These are phyloP conservation scores for Plutella xylostella DNA, from an alignment of 2,888 invertebrate genomes.

Conservation along the genomic window DNA sequence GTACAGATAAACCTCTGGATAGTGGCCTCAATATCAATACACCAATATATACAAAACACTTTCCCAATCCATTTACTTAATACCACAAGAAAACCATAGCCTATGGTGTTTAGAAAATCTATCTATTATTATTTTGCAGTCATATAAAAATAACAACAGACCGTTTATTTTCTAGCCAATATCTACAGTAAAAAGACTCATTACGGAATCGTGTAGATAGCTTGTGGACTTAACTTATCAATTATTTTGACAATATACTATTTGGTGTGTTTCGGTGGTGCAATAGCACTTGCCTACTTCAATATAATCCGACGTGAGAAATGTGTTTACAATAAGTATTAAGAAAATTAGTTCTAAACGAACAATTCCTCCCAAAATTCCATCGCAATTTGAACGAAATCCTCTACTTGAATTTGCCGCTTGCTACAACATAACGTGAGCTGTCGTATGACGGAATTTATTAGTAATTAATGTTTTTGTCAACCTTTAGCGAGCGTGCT, in stretches of 20 bases:
- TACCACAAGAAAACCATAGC: conserved; percentile 27
- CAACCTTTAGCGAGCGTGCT: conserved; percentile 62
- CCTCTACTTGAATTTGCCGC: background rate
- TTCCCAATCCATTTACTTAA: too few species aligned
- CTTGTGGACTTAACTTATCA: conserved; percentile 49
- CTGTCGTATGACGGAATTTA: conserved; percentile 4
- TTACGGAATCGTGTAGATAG: conserved; percentile 44
- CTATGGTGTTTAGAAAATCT: conserved; percentile 65
- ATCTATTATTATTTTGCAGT: conserved; percentile 58
- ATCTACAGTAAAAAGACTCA: conserved; percentile 55
- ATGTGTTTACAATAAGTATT: conserved; percentile 29
- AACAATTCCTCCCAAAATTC: conserved; percentile 63
- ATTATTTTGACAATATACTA: conserved; percentile 43
- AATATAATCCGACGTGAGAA: conserved; percentile 34
- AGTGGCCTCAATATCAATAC: background rate
- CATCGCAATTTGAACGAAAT: conserved; percentile 22
- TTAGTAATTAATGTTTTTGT: conserved; percentile 28
- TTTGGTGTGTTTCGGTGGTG: conserved; percentile 62
- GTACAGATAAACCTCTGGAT: background rate
- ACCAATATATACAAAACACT: background rate
- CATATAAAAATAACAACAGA: conserved; percentile 69
- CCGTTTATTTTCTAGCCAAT: conserved; percentile 54
- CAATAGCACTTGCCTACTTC: conserved; percentile 65
- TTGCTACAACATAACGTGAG: background rate
- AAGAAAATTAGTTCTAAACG: conserved; percentile 30